phyloP scores from a whole-genome alignment of 2,113 vertebrate genomes.

The Amia ocellicauda region DNA sequence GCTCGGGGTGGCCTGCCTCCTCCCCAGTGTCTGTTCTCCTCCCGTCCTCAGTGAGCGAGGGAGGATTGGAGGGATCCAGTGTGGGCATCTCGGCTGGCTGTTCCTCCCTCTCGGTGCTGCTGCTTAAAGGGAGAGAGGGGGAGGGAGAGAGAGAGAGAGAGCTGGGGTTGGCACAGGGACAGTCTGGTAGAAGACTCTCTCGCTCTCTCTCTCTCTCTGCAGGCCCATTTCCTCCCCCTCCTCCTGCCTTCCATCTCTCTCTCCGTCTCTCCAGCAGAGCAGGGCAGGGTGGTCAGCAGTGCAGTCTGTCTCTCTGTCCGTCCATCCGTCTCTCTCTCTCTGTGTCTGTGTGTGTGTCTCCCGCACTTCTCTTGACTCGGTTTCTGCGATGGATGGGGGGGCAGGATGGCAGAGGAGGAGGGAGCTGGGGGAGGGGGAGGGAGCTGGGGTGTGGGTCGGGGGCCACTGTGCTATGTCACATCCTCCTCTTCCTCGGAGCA shows the following conservation, averaged over 20 bases:
- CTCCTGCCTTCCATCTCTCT: background rate
- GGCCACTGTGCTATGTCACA: constrained; percentile 81
- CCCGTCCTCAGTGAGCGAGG: too few relatives aligned
- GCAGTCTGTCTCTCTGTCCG: background rate
- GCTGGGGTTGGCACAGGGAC: too few relatives aligned
- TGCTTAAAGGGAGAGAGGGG: background rate
- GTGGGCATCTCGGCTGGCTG: too few relatives aligned
- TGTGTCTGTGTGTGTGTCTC: constrained; percentile 8
- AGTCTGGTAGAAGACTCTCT: too few relatives aligned
- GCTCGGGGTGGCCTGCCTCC: too few relatives aligned
- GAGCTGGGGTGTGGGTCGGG: constrained; percentile 17
- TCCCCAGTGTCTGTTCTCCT: background rate
- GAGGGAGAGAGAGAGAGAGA: too few relatives aligned
- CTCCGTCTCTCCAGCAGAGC: background rate
- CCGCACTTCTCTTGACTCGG: constrained; percentile 6
- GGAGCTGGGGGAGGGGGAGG: background rate
- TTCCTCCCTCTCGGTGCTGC: background rate
- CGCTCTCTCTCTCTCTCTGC: background rate
- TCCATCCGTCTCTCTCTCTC: background rate
- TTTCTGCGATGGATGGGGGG: constrained; percentile 7
- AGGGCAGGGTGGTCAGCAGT: background rate
- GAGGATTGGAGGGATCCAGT: too few relatives aligned
- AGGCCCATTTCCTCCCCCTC: background rate
- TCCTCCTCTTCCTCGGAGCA: constrained; percentile 93
- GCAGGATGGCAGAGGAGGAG: background rate